These are phyloP conservation scores for Cinclus cinclus DNA, from an alignment of 2,113 vertebrate genomes.

Conservation along the genomic window DNA sequence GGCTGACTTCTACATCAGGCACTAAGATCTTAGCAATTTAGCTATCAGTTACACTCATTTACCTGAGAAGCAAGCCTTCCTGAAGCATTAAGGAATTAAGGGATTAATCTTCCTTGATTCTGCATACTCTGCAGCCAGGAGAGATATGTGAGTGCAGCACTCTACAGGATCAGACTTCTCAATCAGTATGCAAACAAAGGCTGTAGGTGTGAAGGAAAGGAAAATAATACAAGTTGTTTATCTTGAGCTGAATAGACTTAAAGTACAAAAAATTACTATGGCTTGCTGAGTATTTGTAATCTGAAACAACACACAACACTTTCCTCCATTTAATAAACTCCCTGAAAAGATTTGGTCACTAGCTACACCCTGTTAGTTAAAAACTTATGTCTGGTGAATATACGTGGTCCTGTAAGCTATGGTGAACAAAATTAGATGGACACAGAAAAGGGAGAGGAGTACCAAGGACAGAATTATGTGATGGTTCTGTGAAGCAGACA, in stretches of 20 bases:
- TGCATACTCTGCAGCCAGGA: not conserved
- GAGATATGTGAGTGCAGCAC: not conserved
- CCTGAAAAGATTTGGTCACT: not conserved
- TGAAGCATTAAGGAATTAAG: not conserved
- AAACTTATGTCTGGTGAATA: not conserved
- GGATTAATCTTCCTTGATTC: not conserved
- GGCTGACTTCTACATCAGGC: not conserved
- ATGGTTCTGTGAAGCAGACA: not conserved
- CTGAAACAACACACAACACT: not conserved
- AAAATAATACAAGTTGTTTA: not conserved
- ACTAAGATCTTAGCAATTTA: not conserved
- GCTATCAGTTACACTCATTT: not conserved
- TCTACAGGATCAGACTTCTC: not conserved
- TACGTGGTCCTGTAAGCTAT: not conserved
- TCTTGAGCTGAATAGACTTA: not conserved
- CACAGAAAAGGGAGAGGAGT: not conserved
- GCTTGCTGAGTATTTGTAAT: not conserved
- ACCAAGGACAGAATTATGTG: not conserved
- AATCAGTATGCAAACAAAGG: not conserved
- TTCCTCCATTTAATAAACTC: not conserved
- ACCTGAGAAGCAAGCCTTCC: not conserved
- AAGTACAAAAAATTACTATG: not conserved
- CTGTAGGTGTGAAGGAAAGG: not conserved
- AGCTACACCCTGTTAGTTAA: not conserved
- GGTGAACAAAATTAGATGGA: not conserved